A percentile compares a stretch with the other conserved stretches of the same genome.
These are phyloP conservation scores for Origma solitaria DNA, from an alignment of 2,113 vertebrate species.

Conservation along the genomic window DNA sequence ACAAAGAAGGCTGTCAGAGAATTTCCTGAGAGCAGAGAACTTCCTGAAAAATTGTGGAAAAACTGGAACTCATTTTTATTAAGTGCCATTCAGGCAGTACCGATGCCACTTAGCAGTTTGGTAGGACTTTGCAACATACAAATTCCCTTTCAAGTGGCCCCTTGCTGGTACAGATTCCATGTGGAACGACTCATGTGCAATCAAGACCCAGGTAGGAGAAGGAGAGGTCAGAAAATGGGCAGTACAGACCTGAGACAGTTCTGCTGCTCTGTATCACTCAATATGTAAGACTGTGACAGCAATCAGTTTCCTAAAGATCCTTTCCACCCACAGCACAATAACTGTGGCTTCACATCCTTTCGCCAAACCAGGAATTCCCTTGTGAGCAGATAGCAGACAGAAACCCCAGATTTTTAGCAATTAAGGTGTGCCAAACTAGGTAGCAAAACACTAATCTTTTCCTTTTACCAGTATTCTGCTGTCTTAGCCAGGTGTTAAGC, in stretches of 20 bases:
- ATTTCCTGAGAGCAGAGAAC: background rate
- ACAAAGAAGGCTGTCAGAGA: background rate
- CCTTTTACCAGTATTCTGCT: background rate
- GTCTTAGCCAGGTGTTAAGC: background rate
- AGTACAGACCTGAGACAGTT: background rate
- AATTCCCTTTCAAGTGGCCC: background rate
- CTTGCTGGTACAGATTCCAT: background rate
- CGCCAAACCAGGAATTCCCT: background rate
- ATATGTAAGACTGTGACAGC: too few relatives aligned
- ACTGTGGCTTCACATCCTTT: background rate
- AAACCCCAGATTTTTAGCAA: background rate
- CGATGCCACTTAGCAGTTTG: background rate
- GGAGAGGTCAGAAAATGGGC: background rate
- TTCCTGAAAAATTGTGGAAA: background rate
- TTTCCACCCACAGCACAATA: background rate
- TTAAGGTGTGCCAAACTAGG: background rate
- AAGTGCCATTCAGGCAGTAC: background rate
- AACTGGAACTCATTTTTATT: background rate
- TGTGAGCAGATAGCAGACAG: background rate
- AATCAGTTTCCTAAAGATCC: background rate
- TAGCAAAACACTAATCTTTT: background rate
- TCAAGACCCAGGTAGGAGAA: background rate
- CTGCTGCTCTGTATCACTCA: rapidly evolving
- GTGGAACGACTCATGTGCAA: background rate
- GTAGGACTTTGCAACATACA: rapidly evolving